Evolutionary conservation across 2,888 invertebrate species (phyloP), one percentile per base, ranked within the genome.

Genomic region (Leucania comma): DNA sequence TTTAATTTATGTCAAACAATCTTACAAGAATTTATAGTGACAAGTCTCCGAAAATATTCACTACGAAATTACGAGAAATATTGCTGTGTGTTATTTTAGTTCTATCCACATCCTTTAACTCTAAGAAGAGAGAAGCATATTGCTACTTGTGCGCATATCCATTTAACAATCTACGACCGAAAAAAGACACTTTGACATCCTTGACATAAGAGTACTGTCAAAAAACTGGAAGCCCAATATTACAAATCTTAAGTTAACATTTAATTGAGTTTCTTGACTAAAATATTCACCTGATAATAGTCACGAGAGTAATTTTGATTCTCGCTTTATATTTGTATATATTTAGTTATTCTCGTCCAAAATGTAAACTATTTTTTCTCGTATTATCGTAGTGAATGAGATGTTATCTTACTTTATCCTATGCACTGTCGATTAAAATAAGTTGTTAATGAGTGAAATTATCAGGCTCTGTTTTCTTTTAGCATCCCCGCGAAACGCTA

Each of bases 1-100:
- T 81, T 83, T 79, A 78, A 65, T 79, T 73, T 65, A 67, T 72
- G 35, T 61, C 65, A 71, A 83, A 83, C 63, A 72, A 71, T 76
- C 50, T 68, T 58, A 64, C 38, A 46, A 35, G 24, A 32, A 58
- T 57, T 48, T 26, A 68, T 63, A 59, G 51, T 66, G 58, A 68
- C 59, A 66, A 26, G 35, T 66, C 38, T 61, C 26, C 10, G 24
- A 14, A 38, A 53, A 1, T 38, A 57, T 68, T 51, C 58, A 68
- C 65, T 72, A 63, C 68, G 72, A 64, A 29, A 84, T 50, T 38
- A 63, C 65, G 68, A 74, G 72, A 54, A 58, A 58, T 17, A 0
- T 38, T n/a, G 46, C n/a, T 10, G 29, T 6, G 29, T n/a, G 29
- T 9, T n/a, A 32, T 32, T 53, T 53, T 26, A 26, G 29, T 54